phyloP scores from a whole-genome alignment of 2,797 vertebrate genomes.

The Lacerta viridis region DNA sequence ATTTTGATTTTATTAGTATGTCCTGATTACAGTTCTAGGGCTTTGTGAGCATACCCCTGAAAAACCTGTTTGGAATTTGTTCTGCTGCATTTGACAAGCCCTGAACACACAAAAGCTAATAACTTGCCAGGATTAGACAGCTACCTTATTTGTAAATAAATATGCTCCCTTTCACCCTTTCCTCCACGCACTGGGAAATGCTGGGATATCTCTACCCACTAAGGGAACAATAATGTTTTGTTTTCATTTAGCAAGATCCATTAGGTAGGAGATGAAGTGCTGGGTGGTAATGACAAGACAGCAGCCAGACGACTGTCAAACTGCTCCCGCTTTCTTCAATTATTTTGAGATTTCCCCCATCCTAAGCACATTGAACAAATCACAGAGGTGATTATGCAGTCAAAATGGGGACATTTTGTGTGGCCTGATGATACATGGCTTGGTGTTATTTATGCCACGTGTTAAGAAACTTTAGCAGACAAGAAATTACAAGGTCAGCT shows the following conservation, averaged over 20 bases:
- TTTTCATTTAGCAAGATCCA: neutral
- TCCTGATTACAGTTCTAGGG: constrained; percentile 20
- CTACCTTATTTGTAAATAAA: constrained; percentile 32
- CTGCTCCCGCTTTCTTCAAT: neutral
- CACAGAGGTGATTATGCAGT: neutral
- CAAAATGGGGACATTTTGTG: constrained; percentile 1
- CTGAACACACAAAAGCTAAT: constrained; percentile 15
- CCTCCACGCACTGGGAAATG: constrained; percentile 20
- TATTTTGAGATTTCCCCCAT: neutral
- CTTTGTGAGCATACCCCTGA: constrained; percentile 13
- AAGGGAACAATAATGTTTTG: neutral
- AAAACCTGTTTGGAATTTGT: constrained; percentile 14
- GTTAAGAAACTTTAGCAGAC: neutral
- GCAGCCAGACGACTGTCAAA: constrained; percentile 5
- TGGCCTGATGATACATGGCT: neutral
- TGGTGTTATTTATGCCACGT: neutral
- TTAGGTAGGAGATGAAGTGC: neutral
- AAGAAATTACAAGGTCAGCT: neutral
- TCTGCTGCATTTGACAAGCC: constrained; percentile 37
- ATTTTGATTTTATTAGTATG: constrained; percentile 34
- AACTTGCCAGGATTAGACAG: neutral
- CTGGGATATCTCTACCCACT: neutral
- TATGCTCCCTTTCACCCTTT: neutral
- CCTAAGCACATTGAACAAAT: constrained; percentile 4
- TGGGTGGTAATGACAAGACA: constrained; percentile 8